phyloP scores from a whole-genome alignment of 2,113 vertebrate species.

The Urocitellus parryii region DNA sequence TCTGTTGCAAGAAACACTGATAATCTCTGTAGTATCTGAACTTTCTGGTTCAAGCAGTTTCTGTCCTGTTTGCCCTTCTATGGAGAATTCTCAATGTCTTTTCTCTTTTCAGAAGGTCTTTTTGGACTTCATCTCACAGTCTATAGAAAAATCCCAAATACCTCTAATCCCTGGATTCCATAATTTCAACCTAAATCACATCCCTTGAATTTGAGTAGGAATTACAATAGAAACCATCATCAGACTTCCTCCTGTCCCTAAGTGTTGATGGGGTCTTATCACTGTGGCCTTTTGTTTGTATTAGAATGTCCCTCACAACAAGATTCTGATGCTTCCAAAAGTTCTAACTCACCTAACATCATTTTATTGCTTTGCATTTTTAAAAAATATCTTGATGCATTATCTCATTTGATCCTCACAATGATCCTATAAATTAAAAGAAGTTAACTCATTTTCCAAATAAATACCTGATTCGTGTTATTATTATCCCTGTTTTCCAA shows the following conservation, averaged over 20 bases:
- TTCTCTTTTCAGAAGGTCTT: not conserved
- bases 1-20: not conserved
- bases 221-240: not conserved
- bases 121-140: not conserved
- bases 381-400: not conserved
- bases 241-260: not conserved
- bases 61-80: not conserved
- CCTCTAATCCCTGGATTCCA: not conserved
- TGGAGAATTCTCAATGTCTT: not conserved
- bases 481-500: slow-evolving; percentile 15
- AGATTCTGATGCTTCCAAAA: not conserved
- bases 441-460: slow-evolving; percentile 20
- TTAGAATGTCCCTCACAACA: not conserved
- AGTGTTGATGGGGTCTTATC: not conserved
- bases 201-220: not conserved
- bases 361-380: not conserved
- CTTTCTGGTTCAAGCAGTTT: not conserved
- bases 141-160: slow-evolving; percentile 9
- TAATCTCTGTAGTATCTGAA: not conserved
- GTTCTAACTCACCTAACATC: not conserved
- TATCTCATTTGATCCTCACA: not conserved
- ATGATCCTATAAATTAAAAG: not conserved
- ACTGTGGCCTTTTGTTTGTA: not conserved
- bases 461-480: not conserved
- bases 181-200: not conserved